Evolutionary conservation across 2,797 vertebrate genomes (phyloP).

Genomic region (Lacerta bilineata): DNA sequence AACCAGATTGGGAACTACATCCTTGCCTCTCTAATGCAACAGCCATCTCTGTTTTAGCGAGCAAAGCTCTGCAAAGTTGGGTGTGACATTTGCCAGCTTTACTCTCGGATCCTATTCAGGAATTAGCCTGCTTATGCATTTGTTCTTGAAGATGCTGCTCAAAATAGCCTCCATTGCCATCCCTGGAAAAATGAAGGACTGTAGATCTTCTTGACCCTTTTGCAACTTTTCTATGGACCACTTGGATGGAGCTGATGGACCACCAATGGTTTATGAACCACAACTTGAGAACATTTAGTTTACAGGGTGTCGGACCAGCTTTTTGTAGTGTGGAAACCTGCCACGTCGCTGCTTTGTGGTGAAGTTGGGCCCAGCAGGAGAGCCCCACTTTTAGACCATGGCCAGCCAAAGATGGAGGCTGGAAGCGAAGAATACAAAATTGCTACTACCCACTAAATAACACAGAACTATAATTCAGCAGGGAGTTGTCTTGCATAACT

Average conservation of each 20-base stretch:
- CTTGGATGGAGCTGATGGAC: too few species aligned
- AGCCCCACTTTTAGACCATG: too few species aligned
- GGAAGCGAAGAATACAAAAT: not conserved
- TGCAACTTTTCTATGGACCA: too few species aligned
- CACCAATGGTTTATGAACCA: too few species aligned
- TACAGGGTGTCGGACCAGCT: too few species aligned
- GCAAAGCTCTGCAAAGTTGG: not conserved
- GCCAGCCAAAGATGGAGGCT: not conserved
- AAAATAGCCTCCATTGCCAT: not conserved
- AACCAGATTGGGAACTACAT: not conserved
- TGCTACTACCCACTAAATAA: not conserved
- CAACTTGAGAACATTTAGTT: too few species aligned
- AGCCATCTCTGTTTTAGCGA: not conserved
- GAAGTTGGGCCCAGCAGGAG: too few species aligned
- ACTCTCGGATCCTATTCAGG: not conserved
- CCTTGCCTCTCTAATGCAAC: not conserved
- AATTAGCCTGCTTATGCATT: not conserved
- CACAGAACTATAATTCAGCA: not conserved
- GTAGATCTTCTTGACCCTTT: too few species aligned
- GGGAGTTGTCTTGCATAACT: not conserved
- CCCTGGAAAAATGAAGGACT: too few species aligned
- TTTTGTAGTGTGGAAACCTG: too few species aligned
- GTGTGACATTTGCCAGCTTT: not conserved
- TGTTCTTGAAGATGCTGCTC: not conserved
- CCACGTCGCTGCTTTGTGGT: too few species aligned